Percentiles rank a stretch among this genome's conserved stretches.
Conservation (phyloP, 1,140 invertebrate species). For the Drosophila parvula region DNA sequence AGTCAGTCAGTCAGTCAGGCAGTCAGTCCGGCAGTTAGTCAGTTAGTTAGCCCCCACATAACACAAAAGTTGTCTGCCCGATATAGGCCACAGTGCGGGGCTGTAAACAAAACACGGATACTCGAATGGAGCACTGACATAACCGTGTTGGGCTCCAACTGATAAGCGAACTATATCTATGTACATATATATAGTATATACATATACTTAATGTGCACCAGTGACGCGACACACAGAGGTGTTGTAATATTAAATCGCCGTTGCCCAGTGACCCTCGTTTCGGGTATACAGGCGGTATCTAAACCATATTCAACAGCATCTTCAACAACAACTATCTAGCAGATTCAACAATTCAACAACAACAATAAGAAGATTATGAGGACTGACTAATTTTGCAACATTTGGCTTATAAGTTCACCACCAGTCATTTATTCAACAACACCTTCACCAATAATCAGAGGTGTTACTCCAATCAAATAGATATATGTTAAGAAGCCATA, state of each 20-base stretch:
- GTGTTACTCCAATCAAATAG: too few relatives aligned
- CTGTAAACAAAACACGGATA: constrained; percentile 38
- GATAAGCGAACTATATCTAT: constrained; percentile 24
- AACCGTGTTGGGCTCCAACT: constrained; percentile 24
- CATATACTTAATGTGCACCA: not conserved
- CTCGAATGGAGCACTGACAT: constrained; percentile 26
- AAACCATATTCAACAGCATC: not conserved
- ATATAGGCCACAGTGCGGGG: constrained; percentile 40
- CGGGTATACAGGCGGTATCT: too few relatives aligned
- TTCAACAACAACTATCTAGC: not conserved
- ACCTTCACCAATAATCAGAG: too few relatives aligned
- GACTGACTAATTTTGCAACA: too few relatives aligned
- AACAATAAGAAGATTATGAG: too few relatives aligned
- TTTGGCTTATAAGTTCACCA: too few relatives aligned
- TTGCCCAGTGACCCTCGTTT: constrained; percentile 11
- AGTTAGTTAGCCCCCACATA: constrained; percentile 19
- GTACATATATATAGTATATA: not conserved
- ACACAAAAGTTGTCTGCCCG: constrained; percentile 35
- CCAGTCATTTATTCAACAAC: too few relatives aligned
- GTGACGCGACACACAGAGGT: constrained; percentile 6
- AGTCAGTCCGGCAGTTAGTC: not conserved
- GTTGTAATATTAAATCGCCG: constrained; percentile 7
- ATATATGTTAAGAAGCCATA: too few relatives aligned
- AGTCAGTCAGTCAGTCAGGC: not conserved
- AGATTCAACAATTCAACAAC: not conserved